These are phyloP conservation scores for Neocrepidodera transversa DNA, from an alignment of 2,888 invertebrate genomes.

Conservation along the genomic window DNA sequence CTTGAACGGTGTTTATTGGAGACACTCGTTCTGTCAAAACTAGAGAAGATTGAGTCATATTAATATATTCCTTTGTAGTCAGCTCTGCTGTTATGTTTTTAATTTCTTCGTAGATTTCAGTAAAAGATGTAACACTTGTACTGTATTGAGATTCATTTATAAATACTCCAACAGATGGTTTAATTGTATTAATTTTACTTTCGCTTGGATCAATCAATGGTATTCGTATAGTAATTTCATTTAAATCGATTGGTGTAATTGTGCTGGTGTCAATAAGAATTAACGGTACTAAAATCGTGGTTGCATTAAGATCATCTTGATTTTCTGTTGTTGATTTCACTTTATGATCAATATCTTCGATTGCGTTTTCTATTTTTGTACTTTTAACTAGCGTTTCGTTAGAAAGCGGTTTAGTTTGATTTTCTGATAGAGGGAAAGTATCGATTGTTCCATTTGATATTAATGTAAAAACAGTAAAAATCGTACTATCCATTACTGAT, in stretches of 20 bases:
- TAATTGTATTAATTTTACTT: neutral
- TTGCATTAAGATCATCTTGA: constrained; percentile 2
- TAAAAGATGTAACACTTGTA: constrained; percentile 7
- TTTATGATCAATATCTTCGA: constrained; percentile 13
- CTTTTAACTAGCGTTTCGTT: constrained; percentile 19
- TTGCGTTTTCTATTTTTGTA: constrained; percentile 27
- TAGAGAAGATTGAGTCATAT: constrained; percentile 7
- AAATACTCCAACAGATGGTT: constrained; percentile 30
- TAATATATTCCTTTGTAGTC: neutral
- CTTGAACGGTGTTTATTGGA: neutral
- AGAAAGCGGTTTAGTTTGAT: neutral
- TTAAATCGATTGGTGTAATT: neutral
- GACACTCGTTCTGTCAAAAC: neutral
- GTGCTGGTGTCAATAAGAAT: constrained; percentile 4
- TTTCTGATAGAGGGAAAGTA: constrained; percentile 2
- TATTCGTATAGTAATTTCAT: constrained; percentile 1
- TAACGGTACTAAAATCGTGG: constrained; percentile 10
- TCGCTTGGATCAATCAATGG: constrained; percentile 16
- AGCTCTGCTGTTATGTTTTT: neutral
- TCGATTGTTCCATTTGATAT: constrained; percentile 10
- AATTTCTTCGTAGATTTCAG: constrained; percentile 11
- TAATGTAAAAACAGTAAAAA: too few relatives aligned
- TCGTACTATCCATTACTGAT: too few relatives aligned
- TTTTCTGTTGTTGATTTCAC: constrained; percentile 7
- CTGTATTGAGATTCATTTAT: constrained; percentile 15